These are phyloP conservation scores for Saccostrea cuccullata DNA, from an alignment of 1,140 invertebrate genomes.

Conservation along the genomic window DNA sequence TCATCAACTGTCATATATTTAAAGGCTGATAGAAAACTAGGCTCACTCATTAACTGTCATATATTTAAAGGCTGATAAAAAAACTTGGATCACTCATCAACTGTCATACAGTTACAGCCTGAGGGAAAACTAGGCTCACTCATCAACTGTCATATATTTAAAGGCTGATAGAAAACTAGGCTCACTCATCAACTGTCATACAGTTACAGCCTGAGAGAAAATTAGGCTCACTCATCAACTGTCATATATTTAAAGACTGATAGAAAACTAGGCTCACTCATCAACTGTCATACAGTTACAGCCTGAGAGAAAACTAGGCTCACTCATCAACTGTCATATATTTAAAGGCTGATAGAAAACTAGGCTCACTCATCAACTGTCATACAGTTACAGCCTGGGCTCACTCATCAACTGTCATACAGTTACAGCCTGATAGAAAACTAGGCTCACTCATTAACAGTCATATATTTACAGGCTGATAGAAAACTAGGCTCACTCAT, in stretches of 20 bases:
- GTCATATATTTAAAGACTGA: too few species aligned
- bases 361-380: not conserved
- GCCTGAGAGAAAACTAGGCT: not conserved
- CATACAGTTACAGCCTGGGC: not conserved
- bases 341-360: not conserved
- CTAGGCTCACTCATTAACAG: too few species aligned
- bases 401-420: slow-evolving; percentile 44
- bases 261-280: too few species aligned
- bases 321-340: not conserved
- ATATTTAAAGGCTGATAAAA: not conserved
- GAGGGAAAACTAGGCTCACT: too few species aligned
- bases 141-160: too few species aligned
- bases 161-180: too few species aligned
- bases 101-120: not conserved
- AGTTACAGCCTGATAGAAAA: not conserved
- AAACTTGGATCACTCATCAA: too few species aligned
- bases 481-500: too few species aligned
- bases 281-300: not conserved
- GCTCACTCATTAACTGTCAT: slow-evolving; percentile 43
- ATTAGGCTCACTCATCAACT: too few species aligned
- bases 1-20: not conserved
- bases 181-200: too few species aligned
- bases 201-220: too few species aligned
- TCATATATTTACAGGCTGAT: not conserved
- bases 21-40: too few species aligned